Percentiles rank a stretch among this genome's conserved stretches.
Conservation (phyloP, 2,888 invertebrate genomes). For the Amblyjoppa proteus region DNA sequence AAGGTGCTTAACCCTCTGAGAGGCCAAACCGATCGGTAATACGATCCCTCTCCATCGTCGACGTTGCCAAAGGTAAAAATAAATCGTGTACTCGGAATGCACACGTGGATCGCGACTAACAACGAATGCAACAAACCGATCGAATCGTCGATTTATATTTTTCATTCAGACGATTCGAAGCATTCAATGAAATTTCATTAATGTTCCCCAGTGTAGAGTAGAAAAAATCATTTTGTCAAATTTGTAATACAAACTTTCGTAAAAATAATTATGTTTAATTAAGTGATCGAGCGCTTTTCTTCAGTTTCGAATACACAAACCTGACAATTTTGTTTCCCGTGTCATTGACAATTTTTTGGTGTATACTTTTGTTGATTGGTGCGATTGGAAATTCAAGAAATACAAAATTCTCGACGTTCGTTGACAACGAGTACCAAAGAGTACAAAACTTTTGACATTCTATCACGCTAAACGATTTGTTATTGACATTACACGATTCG, state of each 20-base stretch:
- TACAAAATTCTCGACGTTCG: too few relatives aligned
- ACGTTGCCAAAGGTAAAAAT: neutral
- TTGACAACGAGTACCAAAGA: neutral
- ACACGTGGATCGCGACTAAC: neutral
- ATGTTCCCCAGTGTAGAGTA: neutral
- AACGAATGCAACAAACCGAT: neutral
- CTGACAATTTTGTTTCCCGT: too few relatives aligned
- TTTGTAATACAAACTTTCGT: too few relatives aligned
- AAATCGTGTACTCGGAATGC: neutral
- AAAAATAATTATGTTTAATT: too few relatives aligned
- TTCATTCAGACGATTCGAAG: too few relatives aligned
- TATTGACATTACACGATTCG: neutral
- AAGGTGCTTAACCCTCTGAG: constrained; percentile 81
- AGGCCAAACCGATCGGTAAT: constrained; percentile 73
- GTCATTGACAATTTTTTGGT: neutral
- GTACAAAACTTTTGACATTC: too few relatives aligned
- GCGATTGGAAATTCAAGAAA: too few relatives aligned
- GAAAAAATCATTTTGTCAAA: too few relatives aligned
- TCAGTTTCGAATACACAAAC: too few relatives aligned
- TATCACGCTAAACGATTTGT: neutral
- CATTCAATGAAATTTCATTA: neutral
- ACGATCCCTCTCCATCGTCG: constrained; percentile 73
- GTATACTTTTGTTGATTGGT: too few relatives aligned
- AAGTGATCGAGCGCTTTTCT: too few relatives aligned
- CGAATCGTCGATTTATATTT: neutral